A percentile compares a stretch with the other conserved stretches of the same genome.
phyloP scores from a whole-genome alignment of 1,140 invertebrate genomes.

The Campodea augens region DNA sequence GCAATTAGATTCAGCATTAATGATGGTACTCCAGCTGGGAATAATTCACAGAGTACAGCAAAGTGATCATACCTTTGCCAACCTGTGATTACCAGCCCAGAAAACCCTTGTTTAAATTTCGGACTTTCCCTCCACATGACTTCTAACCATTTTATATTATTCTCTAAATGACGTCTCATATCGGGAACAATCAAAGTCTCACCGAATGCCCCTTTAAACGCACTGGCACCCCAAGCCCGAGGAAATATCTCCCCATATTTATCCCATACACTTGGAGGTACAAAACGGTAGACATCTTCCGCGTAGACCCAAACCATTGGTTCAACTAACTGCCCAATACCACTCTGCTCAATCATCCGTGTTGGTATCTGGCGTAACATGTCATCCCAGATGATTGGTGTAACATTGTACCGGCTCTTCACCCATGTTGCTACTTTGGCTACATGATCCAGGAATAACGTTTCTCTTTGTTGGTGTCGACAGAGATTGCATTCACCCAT shows the following conservation, averaged over 20 bases:
- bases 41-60: conserved; percentile 50
- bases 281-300: conserved; percentile 33
- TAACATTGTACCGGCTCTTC: conserved; percentile 23
- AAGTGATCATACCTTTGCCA: conserved; percentile 71
- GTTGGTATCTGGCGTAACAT: conserved; percentile 30
- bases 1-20: conserved; percentile 40
- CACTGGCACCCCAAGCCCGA: conserved; percentile 77
- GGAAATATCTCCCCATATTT: conserved; percentile 64
- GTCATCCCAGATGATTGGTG: conserved; percentile 39
- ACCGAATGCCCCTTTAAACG: conserved; percentile 75
- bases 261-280: conserved; percentile 42
- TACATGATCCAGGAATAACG: conserved; percentile 25
- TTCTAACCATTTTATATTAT: conserved; percentile 49
- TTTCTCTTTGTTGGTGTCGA: conserved; percentile 17
- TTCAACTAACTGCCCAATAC: conserved; percentile 25
- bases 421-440: conserved; percentile 24
- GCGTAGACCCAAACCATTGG: conserved; percentile 37
- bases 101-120: conserved; percentile 35
- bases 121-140: conserved; percentile 33
- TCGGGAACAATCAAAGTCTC: conserved; percentile 45
- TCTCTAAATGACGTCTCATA: conserved; percentile 42
- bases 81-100: conserved; percentile 40
- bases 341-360: conserved; percentile 22
- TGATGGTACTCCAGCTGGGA: conserved; percentile 45
- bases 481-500: conserved; percentile 28